phyloP scores from a whole-genome alignment of 2,888 invertebrate species.

The Trileptium ribeirensis region DNA sequence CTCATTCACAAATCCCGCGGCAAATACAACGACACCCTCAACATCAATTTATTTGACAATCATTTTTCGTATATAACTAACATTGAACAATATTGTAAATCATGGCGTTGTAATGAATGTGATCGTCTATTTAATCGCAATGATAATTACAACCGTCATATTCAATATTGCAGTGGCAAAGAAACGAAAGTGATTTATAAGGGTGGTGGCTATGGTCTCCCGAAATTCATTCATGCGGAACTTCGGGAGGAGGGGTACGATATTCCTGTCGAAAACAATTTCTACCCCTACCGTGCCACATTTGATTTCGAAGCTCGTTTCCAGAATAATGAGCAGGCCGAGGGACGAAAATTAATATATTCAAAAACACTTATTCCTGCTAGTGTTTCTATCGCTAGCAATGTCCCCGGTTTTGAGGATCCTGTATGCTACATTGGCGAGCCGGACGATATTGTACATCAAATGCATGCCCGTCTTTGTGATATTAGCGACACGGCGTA shows the following conservation, averaged over 20 bases:
- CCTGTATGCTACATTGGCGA: background rate
- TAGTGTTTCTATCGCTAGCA: background rate
- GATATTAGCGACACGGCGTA: background rate
- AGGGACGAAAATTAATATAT: background rate
- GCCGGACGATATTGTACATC: background rate
- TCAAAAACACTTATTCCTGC: background rate
- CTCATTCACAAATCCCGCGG: background rate
- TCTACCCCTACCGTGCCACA: background rate
- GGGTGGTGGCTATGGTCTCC: background rate
- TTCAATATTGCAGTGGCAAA: background rate
- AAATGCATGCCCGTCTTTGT: background rate
- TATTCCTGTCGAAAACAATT: background rate
- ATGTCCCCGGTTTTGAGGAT: background rate
- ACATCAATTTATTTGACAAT: background rate
- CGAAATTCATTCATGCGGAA: background rate
- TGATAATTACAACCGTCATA: background rate
- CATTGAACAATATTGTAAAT: background rate
- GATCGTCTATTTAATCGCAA: background rate
- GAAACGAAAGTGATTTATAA: background rate
- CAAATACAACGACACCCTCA: background rate
- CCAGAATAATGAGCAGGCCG: background rate
- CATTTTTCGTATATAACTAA: background rate
- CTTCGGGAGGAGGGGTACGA: background rate
- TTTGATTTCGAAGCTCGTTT: slow-evolving; percentile 12
- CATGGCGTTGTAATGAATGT: background rate